phyloP scores from a whole-genome alignment of 2,888 invertebrate species.

The Xylocampa areola region DNA sequence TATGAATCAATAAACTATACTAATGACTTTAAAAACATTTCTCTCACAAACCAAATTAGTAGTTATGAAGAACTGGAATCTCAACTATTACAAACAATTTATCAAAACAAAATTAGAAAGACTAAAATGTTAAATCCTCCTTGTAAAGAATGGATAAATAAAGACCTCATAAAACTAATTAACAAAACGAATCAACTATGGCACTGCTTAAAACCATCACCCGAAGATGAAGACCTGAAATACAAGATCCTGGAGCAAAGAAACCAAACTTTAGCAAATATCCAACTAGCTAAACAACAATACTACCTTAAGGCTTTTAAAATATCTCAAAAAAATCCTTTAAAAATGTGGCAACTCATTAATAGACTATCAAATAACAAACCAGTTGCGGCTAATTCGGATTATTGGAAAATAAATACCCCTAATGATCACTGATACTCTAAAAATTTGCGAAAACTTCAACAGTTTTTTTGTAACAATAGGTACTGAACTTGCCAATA shows the following conservation, averaged over 20 bases:
- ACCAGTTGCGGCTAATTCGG: too few species aligned
- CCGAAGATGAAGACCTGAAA: conserved; percentile 1
- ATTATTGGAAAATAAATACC: too few species aligned
- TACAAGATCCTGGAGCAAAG: not conserved
- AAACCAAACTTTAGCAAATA: not conserved
- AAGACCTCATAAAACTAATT: conserved; percentile 2
- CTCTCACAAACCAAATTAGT: not conserved
- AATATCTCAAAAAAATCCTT: not conserved
- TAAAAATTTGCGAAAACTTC: conserved; percentile 5
- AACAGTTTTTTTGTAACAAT: conserved; percentile 4
- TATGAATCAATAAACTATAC: conserved; percentile 5
- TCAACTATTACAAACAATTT: conserved; percentile 1
- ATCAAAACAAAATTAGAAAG: conserved; percentile 1
- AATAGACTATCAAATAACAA: too few species aligned
- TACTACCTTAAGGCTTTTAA: conserved; percentile 2
- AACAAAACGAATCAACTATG: conserved; percentile 12
- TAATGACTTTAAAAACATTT: not conserved
- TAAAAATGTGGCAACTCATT: conserved; percentile 14
- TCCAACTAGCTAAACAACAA: conserved; percentile 4
- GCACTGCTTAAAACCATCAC: conserved; percentile 5
- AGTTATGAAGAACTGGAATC: conserved; percentile 3
- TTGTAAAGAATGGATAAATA: conserved; percentile 7
- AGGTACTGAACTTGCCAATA: conserved; percentile 3
- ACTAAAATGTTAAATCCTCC: conserved; percentile 8
- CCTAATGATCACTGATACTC: not conserved